A percentile compares a stretch with the other conserved stretches of the same genome.
These are phyloP conservation scores for Montipora cactus DNA, from an alignment of 64 coral and sea anemone genomes.

Conservation along the genomic window DNA sequence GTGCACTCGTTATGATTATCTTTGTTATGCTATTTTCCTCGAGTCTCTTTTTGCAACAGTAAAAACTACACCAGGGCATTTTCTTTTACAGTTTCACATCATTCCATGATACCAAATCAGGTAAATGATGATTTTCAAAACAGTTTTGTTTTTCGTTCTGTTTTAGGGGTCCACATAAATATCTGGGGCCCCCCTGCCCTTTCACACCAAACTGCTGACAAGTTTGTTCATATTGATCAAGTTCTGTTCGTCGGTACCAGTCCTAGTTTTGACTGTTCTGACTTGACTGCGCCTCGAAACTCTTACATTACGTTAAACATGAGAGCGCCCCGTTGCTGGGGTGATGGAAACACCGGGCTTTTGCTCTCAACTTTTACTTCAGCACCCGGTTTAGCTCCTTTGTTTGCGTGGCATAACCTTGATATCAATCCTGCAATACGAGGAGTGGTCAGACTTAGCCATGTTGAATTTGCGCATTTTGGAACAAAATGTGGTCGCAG, in stretches of 20 bases:
- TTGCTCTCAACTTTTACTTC: conserved; percentile 64
- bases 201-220: conserved; percentile 71
- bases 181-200: conserved; percentile 53
- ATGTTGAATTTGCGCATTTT: conserved; percentile 64
- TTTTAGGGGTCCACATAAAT: conserved; percentile 53
- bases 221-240: conserved; percentile 73
- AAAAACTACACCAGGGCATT: too few relatives aligned
- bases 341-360: conserved; percentile 62
- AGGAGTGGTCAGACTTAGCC: conserved; percentile 34
- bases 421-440: conserved; percentile 62
- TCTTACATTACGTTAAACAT: neutral
- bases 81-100: too few relatives aligned
- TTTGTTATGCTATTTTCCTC: too few relatives aligned
- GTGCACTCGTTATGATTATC: too few relatives aligned
- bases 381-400: conserved; percentile 49
- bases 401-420: conserved; percentile 49
- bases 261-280: conserved; percentile 57
- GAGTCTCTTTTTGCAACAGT: too few relatives aligned
- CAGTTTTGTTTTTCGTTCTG: neutral
- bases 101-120: too few relatives aligned
- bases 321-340: conserved; percentile 24
- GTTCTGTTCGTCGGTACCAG: conserved; percentile 74
- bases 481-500: conserved; percentile 60
- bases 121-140: too few relatives aligned
- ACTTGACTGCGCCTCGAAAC: conserved; percentile 54